These are phyloP conservation scores for Idaea biselata DNA, from an alignment of 2,888 invertebrate species.

Conservation along the genomic window DNA sequence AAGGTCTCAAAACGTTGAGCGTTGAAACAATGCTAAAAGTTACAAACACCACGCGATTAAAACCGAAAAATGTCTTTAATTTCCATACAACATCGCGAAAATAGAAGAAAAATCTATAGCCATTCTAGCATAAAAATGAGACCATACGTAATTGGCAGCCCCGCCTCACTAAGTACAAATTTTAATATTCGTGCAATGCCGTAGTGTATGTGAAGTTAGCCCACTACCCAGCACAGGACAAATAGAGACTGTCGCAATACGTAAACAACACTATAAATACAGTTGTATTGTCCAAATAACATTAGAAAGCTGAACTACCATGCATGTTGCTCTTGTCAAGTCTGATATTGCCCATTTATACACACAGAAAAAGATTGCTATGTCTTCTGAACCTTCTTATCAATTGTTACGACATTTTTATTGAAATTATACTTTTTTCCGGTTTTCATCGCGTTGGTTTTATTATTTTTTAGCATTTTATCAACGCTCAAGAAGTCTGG, in stretches of 20 bases:
- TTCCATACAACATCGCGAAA: no score
- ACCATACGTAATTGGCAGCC: constrained; percentile 20
- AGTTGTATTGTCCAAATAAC: constrained; percentile 48
- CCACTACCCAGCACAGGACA: constrained; percentile 67
- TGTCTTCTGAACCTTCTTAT: not conserved
- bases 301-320: constrained; percentile 48
- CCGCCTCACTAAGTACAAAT: constrained; percentile 30
- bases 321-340: constrained; percentile 32
- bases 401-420: not conserved
- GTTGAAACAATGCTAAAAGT: no score
- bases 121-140: not conserved
- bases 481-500: no score
- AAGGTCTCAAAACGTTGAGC: no score
- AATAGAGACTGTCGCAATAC: constrained; percentile 56
- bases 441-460: no score
- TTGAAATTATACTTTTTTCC: not conserved
- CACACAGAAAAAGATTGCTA: not conserved
- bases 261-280: constrained; percentile 46
- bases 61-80: no score
- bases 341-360: constrained; percentile 5
- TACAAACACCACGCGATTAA: no score
- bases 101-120: no score
- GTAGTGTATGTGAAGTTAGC: constrained; percentile 48
- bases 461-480: no score
- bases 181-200: constrained; percentile 51